These are phyloP conservation scores for Ophioderma brevispina DNA, from an alignment of 35 echinoderm and acorn worm species.

Conservation along the genomic window DNA sequence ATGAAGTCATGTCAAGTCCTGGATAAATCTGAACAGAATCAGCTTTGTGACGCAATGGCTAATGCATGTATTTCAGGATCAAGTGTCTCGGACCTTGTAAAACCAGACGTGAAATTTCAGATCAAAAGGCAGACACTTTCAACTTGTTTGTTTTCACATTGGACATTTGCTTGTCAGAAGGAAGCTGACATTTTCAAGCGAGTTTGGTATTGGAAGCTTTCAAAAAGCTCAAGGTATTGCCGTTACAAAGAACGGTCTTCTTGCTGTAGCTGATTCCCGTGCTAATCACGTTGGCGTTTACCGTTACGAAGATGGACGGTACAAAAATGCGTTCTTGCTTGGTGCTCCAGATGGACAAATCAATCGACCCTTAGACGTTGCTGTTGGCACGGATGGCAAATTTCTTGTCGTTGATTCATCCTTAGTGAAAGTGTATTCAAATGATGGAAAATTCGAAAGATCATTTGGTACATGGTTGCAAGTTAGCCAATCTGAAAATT, in stretches of 20 bases:
- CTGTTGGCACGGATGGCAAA: background rate
- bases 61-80: too few relatives aligned
- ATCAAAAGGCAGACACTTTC: too few relatives aligned
- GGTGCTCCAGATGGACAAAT: background rate
- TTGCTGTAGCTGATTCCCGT: background rate
- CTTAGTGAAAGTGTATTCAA: background rate
- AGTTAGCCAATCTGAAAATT: background rate
- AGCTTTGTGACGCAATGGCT: too few relatives aligned
- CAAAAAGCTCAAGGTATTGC: background rate
- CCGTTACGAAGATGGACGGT: background rate
- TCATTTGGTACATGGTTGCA: background rate
- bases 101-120: too few relatives aligned
- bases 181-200: background rate
- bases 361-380: background rate
- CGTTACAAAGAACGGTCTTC: background rate
- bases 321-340: background rate
- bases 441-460: background rate
- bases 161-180: background rate
- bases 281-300: background rate
- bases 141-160: background rate
- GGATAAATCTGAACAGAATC: too few relatives aligned
- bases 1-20: too few relatives aligned
- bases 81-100: too few relatives aligned
- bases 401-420: background rate
- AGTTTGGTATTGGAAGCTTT: background rate